Base-by-base conservation (phyloP, 2,888 invertebrate species). In the Lasius fuliginosus region DNA sequence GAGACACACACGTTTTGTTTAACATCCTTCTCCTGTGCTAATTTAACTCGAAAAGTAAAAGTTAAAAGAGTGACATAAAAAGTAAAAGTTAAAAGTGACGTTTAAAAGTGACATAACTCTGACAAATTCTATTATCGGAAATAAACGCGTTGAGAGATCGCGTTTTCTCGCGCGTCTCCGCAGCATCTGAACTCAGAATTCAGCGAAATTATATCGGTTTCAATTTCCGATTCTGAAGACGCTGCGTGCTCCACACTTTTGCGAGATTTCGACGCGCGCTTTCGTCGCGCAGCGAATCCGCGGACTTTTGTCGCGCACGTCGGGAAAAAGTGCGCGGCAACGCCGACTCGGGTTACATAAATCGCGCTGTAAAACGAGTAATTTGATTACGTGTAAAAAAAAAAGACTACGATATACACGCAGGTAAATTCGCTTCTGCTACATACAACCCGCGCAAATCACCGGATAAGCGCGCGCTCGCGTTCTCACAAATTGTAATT, bases 381-480 rank as follows among this genome's bases (percentile, higher is more conserved):
- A 81, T 73, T 81, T 81, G 79, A 81, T 81, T 81, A 81, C 73
- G 73, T 73, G 79, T 27, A 81, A 79, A 60, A 53, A 1, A 81
- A 79, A 60, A 53, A 3, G 73, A 73, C 46, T 42, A 36, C 60
- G 60, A 36, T 36, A 73, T 73, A 60, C 53, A n/a, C 40, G 58
- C 73, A 73, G 73, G 79, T 79, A 79, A 64, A 79, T 30, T 53
- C 71, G 42, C 33, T 79, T 3, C 73, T 60, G 23, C 58, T 69
- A 60, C 42, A 53, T 69, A 60, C 42, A 53, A n/a, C 42, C 42
- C 58, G 73, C 79, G 60, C 73, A 79, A 79, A 79, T 79, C 71
- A 12, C 73, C 73, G 79, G 79, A 79, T 79, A 79, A 79, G 73
- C 60, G 73, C 58, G 56, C 71, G 76, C 76, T 53, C 77, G 79